phyloP scores from a whole-genome alignment of 2,888 invertebrate species.

The Tachystola acroxantha region DNA sequence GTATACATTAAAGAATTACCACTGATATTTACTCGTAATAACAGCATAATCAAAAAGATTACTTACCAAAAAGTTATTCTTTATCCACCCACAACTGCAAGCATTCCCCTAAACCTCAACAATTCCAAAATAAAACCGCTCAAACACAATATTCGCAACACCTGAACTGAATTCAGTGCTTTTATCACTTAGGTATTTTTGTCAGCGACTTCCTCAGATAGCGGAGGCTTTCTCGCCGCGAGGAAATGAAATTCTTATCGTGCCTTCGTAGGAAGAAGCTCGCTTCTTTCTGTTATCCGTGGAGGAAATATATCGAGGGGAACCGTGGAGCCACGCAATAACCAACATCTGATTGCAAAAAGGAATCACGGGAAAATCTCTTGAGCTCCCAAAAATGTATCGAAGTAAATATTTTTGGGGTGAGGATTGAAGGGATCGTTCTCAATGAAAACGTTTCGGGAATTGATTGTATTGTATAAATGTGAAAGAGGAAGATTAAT shows the following conservation, averaged over 20 bases:
- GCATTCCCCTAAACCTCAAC: constrained; percentile 17
- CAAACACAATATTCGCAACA: constrained; percentile 39
- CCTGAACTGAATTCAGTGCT: constrained; percentile 59
- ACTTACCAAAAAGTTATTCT: no score
- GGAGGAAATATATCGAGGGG: constrained; percentile 68
- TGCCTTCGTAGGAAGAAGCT: constrained; percentile 63
- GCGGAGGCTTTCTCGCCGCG: constrained; percentile 58
- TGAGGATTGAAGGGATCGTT: constrained; percentile 15
- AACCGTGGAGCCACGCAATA: constrained; percentile 42
- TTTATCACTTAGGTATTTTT: constrained; percentile 75
- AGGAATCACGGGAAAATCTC: constrained; percentile 53
- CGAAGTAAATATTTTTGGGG: constrained; percentile 29
- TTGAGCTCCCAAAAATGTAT: constrained; percentile 42
- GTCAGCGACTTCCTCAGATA: constrained; percentile 72
- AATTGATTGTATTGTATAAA: not conserved
- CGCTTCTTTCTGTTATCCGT: constrained; percentile 70
- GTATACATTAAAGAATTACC: no score
- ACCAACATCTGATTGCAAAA: constrained; percentile 65
- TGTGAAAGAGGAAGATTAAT: not conserved
- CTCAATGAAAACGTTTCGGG: constrained; percentile 16
- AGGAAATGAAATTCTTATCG: constrained; percentile 80
- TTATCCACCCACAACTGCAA: not conserved
- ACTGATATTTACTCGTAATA: no score
- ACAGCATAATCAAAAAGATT: no score
- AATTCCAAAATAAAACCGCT: constrained; percentile 26